Conservation (phyloP, 1,140 invertebrate species). For the Eriocheir sinensis region DNA sequence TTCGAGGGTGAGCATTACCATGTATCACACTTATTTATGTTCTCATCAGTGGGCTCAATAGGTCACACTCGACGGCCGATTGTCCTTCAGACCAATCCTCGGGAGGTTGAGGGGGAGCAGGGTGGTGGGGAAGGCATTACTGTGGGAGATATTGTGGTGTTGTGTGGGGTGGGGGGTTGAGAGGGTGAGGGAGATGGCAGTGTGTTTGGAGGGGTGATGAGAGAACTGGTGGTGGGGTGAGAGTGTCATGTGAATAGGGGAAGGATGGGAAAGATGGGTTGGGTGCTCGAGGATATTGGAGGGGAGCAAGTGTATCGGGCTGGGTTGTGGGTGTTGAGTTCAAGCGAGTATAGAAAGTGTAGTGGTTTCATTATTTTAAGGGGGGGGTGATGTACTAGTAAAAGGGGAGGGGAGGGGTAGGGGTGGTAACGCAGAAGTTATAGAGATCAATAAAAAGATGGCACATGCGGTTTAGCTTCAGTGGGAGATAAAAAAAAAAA, state of each 20-base stretch:
- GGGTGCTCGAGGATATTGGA: background rate
- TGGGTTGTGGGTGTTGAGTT: too few relatives aligned
- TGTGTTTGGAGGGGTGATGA: background rate
- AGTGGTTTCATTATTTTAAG: background rate
- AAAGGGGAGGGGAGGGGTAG: too few relatives aligned
- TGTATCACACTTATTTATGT: slow-evolving; percentile 27
- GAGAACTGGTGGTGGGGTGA: too few relatives aligned
- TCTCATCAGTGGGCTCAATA: background rate
- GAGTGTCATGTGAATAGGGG: background rate
- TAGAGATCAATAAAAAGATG: too few relatives aligned
- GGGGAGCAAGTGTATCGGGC: background rate
- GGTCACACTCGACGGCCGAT: background rate
- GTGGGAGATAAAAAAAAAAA: too few relatives aligned
- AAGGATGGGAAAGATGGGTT: background rate
- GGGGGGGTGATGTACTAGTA: background rate
- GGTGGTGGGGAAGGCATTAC: background rate
- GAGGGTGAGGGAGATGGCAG: background rate
- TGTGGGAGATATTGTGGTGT: background rate
- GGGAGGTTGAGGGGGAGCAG: background rate
- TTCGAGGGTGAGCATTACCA: slow-evolving; percentile 38
- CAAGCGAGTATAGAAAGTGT: background rate
- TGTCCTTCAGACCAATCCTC: background rate
- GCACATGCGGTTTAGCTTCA: too few relatives aligned
- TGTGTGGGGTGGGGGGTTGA: background rate
- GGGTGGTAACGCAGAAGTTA: too few relatives aligned